Conservation (phyloP, 2,888 invertebrate genomes). For the Tribolium freemani region DNA sequence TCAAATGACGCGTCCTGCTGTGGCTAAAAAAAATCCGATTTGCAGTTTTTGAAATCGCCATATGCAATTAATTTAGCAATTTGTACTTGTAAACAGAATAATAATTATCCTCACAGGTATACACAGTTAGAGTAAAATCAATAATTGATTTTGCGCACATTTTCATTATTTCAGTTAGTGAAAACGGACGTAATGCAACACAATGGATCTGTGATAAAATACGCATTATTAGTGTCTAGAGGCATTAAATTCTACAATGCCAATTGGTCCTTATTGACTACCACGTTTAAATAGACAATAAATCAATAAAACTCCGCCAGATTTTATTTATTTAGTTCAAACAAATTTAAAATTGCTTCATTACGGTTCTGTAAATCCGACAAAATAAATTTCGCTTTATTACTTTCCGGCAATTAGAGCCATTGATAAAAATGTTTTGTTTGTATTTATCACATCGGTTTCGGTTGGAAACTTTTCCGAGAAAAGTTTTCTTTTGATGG, state of each 20-base stretch:
- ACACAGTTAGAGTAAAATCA: not conserved
- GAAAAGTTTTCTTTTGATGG: not conserved
- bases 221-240: slow-evolving; percentile 30
- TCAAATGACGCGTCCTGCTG: too few species aligned
- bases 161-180: slow-evolving; percentile 8
- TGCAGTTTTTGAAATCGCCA: not conserved
- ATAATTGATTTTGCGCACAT: slow-evolving; percentile 18
- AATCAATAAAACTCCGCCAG: slow-evolving; percentile 8
- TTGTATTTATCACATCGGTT: not conserved
- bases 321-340: slow-evolving; percentile 12
- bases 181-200: not conserved
- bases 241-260: slow-evolving; percentile 26
- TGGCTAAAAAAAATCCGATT: not conserved
- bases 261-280: slow-evolving; percentile 26
- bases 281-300: slow-evolving; percentile 11
- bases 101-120: not conserved
- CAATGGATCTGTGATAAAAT: slow-evolving; percentile 15
- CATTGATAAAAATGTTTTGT: not conserved
- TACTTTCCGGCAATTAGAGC: not conserved
- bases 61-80: not conserved
- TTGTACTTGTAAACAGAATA: not conserved
- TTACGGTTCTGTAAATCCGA: not conserved
- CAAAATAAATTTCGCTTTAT: slow-evolving; percentile 1
- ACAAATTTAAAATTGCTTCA: slow-evolving; percentile 11
- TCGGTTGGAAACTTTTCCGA: not conserved